Base-by-base conservation (phyloP, 1,140 invertebrate genomes). In the Cyrtorhinus lividipennis region DNA sequence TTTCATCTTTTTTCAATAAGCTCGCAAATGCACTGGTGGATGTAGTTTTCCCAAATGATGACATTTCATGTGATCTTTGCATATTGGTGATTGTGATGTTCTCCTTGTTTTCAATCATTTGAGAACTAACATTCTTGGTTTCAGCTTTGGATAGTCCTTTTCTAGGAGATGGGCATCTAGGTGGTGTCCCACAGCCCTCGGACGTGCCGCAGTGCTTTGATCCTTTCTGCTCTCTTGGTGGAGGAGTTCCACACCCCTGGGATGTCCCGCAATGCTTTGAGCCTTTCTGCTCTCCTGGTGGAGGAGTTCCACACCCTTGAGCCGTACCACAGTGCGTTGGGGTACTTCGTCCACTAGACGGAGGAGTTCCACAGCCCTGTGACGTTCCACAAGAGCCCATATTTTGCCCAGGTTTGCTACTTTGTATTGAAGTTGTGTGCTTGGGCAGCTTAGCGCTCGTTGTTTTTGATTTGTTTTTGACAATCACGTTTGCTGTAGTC, bases 391-490 rank as follows among this genome's bases (percentile, higher is more conserved):
- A 59, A 12, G 13, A 22, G 12, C 58, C 27, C 18, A n/a, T 10
- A 57, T 18, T 57, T 22, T 18, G 56, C n/a, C 15, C n/a, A n/a
- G 13, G 10, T 27, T 59, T 59, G n/a, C 2, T 12, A 10, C 13
- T 18, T 24, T 59, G 58, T n/a, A 26, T 27, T 2, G 58, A 22
- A 18, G 24, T 30, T 18, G 58, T 26, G n/a, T 13, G 24, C 10
- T n/a, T 26, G 10, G n/a, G 15, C 24, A 24, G 24, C 12, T 15
- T 13, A 18, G 58, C 24, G n/a, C n/a, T 30, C 18, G 58, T 30
- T n/a, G 58, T 26, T n/a, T 30, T 59, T 10, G 24, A n/a, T 59
- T 59, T 25, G n/a, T 59, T 59, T 30, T 59, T 59, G 13, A 59
- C 58, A 27, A n/a, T n/a, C 13, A 59, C 58, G 38, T 59, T 59